phyloP scores from a whole-genome alignment of 2,888 invertebrate genomes.

The Eupithecia tripunctaria region DNA sequence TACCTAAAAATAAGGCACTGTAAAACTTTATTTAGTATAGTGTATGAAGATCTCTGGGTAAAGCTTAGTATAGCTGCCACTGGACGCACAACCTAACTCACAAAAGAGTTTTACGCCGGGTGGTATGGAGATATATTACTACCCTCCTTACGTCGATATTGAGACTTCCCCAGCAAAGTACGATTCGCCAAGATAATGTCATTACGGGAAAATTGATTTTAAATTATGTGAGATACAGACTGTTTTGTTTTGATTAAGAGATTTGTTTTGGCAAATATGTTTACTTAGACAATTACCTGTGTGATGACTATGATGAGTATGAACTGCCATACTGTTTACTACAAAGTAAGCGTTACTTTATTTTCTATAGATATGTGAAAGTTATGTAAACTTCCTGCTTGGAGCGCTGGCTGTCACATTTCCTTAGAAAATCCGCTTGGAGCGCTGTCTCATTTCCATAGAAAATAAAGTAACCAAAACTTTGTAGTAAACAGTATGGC shows the following conservation, averaged over 20 bases:
- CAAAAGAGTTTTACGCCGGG: conserved; percentile 55
- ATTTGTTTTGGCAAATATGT: background rate
- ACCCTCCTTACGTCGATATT: conserved; percentile 68
- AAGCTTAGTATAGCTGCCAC: conserved; percentile 41
- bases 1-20: too few species aligned
- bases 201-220: conserved; percentile 39
- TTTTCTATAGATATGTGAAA: too few species aligned
- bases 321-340: too few species aligned
- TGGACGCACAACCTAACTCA: conserved; percentile 43
- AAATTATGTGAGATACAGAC: conserved; percentile 15
- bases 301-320: too few species aligned
- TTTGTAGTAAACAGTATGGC: too few species aligned
- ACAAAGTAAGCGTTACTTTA: too few species aligned
- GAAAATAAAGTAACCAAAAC: too few species aligned
- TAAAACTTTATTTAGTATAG: too few species aligned
- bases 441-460: too few species aligned
- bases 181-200: conserved; percentile 45
- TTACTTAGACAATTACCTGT: background rate
- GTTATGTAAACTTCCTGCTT: too few species aligned
- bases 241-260: conserved; percentile 5
- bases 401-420: too few species aligned
- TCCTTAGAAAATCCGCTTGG: too few species aligned
- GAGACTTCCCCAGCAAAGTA: conserved; percentile 67
- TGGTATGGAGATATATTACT: conserved; percentile 58
- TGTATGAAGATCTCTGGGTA: background rate